Base-by-base conservation (phyloP, 2,888 invertebrate species). In the Sclerodermus sp. region DNA sequence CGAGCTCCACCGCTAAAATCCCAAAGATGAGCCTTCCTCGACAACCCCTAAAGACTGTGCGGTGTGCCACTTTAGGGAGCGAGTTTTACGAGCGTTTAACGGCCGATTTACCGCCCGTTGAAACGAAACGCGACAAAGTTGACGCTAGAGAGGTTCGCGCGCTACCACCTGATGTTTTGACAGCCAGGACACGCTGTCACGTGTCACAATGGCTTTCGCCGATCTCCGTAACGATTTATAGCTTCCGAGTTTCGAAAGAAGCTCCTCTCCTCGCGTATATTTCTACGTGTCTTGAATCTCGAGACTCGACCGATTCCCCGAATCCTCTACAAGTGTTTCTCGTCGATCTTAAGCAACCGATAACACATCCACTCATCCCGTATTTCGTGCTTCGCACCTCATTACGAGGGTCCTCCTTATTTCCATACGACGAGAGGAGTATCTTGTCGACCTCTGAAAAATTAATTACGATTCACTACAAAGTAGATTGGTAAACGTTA, bases 81-180 rank as follows among this genome's bases (percentile, higher is more conserved):
- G 50, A 59, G 58, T 64, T 71, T 71, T 71, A 71, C 68, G 70
- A 68, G 62, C 71, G 51, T 64, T 71, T 71, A 71, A 71, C 71
- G 61, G 62, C 62, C 65, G 62, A 68, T 71, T 71, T 70, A 70
- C 10, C 34, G 34, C 34, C 34, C 34, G 34, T 34, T 13, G 34
- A 34, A 34, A 12, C 13, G 4, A 12, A 4, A 8, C 34, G 12
- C 34, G 34, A 34, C 12, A 12, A 34, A 34, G 10, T 4, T 34
- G 12, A 13, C 34, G 34, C 34, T 12, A 8, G 13, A 23, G 23
- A 23, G 34, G 34, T 4, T 34, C 34, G 34, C 34, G 6, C 4
- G 10, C 34, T 34, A 34, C 12, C 8, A 5, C 23, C 8, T 8
- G 23, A 23, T 23, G 23, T 23, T 23, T 23, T 23, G 23, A 23